Conservation (phyloP, 1,140 invertebrate species). For the Heliothis virescens region DNA sequence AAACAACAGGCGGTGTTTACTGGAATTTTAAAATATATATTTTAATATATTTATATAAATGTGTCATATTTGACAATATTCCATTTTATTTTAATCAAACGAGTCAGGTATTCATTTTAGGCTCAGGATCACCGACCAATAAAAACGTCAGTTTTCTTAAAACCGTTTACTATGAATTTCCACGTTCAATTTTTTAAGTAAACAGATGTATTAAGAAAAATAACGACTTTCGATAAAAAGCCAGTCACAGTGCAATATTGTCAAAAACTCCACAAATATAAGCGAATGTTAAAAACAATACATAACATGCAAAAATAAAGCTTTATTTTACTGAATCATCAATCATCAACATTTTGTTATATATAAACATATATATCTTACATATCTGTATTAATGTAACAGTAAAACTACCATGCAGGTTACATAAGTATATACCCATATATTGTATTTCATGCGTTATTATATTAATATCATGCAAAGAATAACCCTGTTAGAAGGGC, state of each 20-base stretch:
- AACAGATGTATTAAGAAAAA: too few species aligned
- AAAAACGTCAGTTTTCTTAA: too few species aligned
- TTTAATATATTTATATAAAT: background rate
- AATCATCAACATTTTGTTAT: background rate
- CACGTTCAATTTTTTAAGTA: too few species aligned
- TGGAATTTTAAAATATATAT: conserved; percentile 30
- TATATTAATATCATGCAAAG: conserved; percentile 22
- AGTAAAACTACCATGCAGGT: too few species aligned
- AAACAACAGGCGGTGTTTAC: conserved; percentile 54
- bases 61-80: conserved; percentile 30
- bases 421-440: too few species aligned
- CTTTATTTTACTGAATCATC: background rate
- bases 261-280: conserved; percentile 16
- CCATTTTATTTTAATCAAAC: background rate
- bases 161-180: too few species aligned
- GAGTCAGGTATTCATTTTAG: background rate
- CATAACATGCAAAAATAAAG: conserved; percentile 31
- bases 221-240: too few species aligned
- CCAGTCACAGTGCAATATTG: background rate
- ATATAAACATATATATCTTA: background rate
- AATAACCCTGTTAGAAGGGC: background rate
- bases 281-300: conserved; percentile 25
- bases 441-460: background rate
- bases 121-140: background rate
- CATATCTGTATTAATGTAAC: too few species aligned